Base-by-base conservation (phyloP, 2,888 invertebrate species). In the Megamerina dolium region DNA sequence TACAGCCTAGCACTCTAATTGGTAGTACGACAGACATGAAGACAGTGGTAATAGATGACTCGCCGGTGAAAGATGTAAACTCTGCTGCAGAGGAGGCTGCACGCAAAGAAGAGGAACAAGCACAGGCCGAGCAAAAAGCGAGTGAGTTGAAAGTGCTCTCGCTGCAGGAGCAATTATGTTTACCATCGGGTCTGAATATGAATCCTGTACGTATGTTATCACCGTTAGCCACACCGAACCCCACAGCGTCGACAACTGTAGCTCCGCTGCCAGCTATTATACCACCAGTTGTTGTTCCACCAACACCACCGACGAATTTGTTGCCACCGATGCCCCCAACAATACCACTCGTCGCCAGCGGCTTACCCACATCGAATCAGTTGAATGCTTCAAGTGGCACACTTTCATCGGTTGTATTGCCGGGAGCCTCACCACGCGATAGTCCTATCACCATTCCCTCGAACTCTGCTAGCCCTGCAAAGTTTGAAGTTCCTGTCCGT, bases 401-500 rank as follows among this genome's bases (percentile, higher is more conserved):
- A 39, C 43, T 48, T 37, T 41, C 45, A 10, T 46, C 46, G 14
- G 45, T 44, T 9, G 52, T 54, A 2, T 53, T 55, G 38, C 58
- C 61, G 30, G 51, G 60, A 3, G 52, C 59, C 3, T 69, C 68
- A 14, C 70, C 72, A 1, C 60, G 71, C 5, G 71, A 72, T 49
- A 72, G 72, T 50, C 70, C 73, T 13, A 68, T 70, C 9, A 68
- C 70, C 19, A 63, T 69, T 42, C 66, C 70, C 38, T 68, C 72
- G 16, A 71, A 67, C 46, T 68, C 71, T 2, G 66, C 70, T 17
- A 71, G 72, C 43, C 72, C 72, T 10, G 72, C 70, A 34, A 70
- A 71, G 27, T 78, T 78, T 43, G 79, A 79, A 61, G 66, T 78
- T 32, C 77, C 79, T 2, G 74, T 77, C 37, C 66, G 73, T 4